Percentiles rank a stretch among this genome's conserved stretches.
Conservation (phyloP, 2,888 invertebrate genomes). For the Sabellastarte sp. region DNA sequence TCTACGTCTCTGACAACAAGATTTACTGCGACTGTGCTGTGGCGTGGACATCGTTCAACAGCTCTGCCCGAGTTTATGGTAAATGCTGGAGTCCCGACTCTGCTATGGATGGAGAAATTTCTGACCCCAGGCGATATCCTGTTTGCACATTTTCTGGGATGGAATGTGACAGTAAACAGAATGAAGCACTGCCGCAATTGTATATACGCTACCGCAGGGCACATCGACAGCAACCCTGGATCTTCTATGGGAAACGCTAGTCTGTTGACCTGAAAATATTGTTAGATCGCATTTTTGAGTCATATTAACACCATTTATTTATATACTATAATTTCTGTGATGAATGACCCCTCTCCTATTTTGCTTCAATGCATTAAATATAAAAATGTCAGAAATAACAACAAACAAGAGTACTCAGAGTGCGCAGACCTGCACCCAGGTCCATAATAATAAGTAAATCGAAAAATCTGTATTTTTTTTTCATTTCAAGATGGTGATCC, state of each 20-base stretch:
- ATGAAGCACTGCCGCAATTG: not conserved
- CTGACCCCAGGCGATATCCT: not conserved
- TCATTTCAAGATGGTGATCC: no score
- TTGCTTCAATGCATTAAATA: no score
- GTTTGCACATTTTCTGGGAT: constrained; percentile 1
- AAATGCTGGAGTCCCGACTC: constrained; percentile 16
- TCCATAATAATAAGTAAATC: no score
- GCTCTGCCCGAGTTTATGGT: constrained; percentile 15
- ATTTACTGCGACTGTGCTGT: constrained; percentile 28
- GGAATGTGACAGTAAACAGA: not conserved
- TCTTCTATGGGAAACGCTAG: not conserved
- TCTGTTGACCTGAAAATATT: no score
- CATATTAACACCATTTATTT: no score
- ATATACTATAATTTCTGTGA: no score
- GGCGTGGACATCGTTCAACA: constrained; percentile 22
- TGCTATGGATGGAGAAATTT: not conserved
- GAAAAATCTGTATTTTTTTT: no score
- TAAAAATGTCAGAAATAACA: no score
- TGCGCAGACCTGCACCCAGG: no score
- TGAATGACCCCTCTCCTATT: no score
- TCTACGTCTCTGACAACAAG: constrained; percentile 22
- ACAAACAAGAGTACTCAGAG: no score
- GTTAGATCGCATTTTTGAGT: no score
- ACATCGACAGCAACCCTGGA: not conserved
- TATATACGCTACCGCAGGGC: constrained; percentile 1